Base-by-base conservation (phyloP, 2,113 vertebrate genomes). In the Rhineura floridana region DNA sequence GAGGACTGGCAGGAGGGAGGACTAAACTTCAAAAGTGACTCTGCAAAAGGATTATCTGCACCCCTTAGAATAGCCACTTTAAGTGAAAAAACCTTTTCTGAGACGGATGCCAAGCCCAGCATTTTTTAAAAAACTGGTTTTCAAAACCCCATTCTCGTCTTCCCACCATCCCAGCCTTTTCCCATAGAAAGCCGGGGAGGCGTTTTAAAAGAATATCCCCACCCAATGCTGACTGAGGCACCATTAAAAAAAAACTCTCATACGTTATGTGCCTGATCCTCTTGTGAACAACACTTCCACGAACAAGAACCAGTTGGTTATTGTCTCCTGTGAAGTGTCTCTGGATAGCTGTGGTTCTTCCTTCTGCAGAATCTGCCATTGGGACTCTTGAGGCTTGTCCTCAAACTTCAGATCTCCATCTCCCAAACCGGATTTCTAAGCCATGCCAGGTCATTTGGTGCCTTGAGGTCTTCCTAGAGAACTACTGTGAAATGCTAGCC, bases 121-220 rank as follows among this genome's bases (percentile, higher is more conserved):
- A 36, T 23, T n/a, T n/a, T n/a, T n/a, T 10, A 39, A 55, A 48
- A 15, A 42, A 55, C 44, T 21, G 55, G 10, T 25, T 50, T 46
- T 33, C 2, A 19, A 15, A 42, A 1, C 2, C 25, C 1, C 1
- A 1, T 5, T 25, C 75, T 55, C 6, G 9, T 36, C n/a, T 59
- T 4, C 17, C 44, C 72, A n/a, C 17, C 28, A 6, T 1, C 59
- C n/a, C 44, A 17, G 9, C 39, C 19, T 8, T 50, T 33, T 13
- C 28, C 25, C 25, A 50, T 88, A 91, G 91, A 92, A 93, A 76
- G 91, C 36, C 79, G 44, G 36, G 65, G 65, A 82, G 59, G 39
- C 1, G 36, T 70, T 44, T 69, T 65, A 30, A 65, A 65, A 69
- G 1, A 25, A 44, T 21, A 4, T 30, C 59, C 10, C 59, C 73